These are phyloP conservation scores for Stegodyphus dumicola DNA, from an alignment of 1,140 invertebrate genomes.

Conservation along the genomic window DNA sequence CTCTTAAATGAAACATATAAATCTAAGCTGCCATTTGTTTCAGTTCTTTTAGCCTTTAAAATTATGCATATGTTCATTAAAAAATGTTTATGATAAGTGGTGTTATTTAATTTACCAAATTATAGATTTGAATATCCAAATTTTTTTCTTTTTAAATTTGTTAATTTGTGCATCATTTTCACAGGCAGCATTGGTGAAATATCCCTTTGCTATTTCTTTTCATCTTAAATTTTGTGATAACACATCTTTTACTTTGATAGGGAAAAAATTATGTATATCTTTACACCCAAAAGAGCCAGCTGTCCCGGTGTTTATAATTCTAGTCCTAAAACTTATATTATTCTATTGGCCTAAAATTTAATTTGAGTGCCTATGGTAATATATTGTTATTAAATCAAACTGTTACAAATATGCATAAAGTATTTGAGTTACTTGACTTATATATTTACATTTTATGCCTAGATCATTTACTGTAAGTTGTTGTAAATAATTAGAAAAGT, in stretches of 20 bases:
- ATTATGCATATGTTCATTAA: no score
- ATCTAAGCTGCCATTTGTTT: no score
- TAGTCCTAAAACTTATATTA: neutral
- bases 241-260: neutral
- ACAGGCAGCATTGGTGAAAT: neutral
- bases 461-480: neutral
- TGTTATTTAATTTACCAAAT: no score
- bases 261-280: no score
- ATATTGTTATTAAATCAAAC: neutral
- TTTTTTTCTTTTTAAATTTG: neutral
- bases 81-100: no score
- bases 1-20: no score
- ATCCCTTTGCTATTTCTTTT: neutral
- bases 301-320: conserved; percentile 12
- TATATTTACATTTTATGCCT: no score
- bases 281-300: neutral
- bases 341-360: neutral
- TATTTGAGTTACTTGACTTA: neutral
- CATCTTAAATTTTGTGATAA: neutral
- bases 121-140: neutral
- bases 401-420: neutral
- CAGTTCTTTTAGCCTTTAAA: no score
- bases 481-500: neutral
- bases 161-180: neutral
- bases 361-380: conserved; percentile 6